Base-by-base conservation (phyloP, 2,797 vertebrate genomes). In the Epinephelus malabaricus region DNA sequence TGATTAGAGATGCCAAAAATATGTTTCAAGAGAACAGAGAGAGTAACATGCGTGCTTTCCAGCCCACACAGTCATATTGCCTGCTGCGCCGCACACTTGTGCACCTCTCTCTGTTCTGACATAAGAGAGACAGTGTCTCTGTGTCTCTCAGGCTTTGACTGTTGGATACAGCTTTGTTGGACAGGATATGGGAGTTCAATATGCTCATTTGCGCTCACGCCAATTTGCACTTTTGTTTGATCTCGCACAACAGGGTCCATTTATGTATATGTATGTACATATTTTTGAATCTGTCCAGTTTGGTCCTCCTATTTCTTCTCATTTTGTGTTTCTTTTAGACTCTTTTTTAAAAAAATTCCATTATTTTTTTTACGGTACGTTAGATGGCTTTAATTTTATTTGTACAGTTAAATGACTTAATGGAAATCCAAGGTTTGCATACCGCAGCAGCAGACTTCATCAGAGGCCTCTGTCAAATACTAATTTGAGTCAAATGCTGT, bases 1-100 rank as follows among this genome's bases (percentile, higher is more conserved):
- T 85, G 86, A 88, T 88, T 86, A 78, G 76, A 79, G 76, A 58
- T 84, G 82, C 63, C 76, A 90, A 76, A 87, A 90, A 87, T 91
- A 82, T 85, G 75, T 79, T 86, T 90, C 53, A 53, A 53, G 82
- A 78, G 79, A 90, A 86, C 77, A 88, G 82, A 80, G 62, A 54
- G 76, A 85, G 80, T 81, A 60, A 77, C 71, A 46, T 53, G 71
- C 53, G 23, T 38, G 70, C 65, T 76, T 83, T 70, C 21, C 68
- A 77, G 83, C 90, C 87, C 89, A 90, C 91, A 67, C 85, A 84
- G 64, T 76, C 78, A 68, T 80, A 56, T 63, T 83, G 76, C 82
- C 83, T 79, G 83, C 91, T 87, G 84, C 50, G 89, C 76, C 75
- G 56, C 70, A 88, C 74, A 75, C 64, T 83, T 43, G 9, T 76